phyloP scores from a whole-genome alignment of 2,888 invertebrate species.

The Apantesis nais region DNA sequence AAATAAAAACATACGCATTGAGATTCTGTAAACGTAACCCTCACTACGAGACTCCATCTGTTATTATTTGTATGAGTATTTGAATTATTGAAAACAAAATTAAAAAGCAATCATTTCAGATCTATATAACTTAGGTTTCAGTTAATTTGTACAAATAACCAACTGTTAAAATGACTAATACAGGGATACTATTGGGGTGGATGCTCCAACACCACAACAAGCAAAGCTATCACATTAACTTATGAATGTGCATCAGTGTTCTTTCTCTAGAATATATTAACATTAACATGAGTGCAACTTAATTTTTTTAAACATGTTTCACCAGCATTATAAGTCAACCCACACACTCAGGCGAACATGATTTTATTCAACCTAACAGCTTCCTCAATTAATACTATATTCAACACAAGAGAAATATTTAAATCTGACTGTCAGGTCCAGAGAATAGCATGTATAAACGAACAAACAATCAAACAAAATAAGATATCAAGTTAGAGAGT shows the following conservation, averaged over 20 bases:
- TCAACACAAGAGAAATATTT: background rate
- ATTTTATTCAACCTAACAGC: background rate
- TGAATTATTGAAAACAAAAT: background rate
- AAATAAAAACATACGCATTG: background rate
- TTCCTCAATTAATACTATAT: background rate
- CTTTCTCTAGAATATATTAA: too few relatives aligned
- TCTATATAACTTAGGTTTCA: too few relatives aligned
- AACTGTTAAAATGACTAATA: background rate
- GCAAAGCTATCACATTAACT: too few relatives aligned
- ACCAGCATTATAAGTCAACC: too few relatives aligned
- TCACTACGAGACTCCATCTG: background rate
- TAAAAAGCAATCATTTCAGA: background rate
- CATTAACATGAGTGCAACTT: too few relatives aligned
- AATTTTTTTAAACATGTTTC: too few relatives aligned
- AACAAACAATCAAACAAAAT: background rate
- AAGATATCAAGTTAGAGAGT: background rate
- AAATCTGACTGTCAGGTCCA: too few relatives aligned
- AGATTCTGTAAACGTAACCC: background rate
- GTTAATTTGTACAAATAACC: background rate
- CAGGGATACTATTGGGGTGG: background rate
- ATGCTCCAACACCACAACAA: too few relatives aligned
- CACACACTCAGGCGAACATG: background rate
- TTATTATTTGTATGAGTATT: background rate
- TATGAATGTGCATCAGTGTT: too few relatives aligned
- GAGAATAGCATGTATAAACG: too few relatives aligned